These are phyloP conservation scores for Eudyptes chrysolophus DNA, from an alignment of 2,113 vertebrate species.

Conservation along the genomic window DNA sequence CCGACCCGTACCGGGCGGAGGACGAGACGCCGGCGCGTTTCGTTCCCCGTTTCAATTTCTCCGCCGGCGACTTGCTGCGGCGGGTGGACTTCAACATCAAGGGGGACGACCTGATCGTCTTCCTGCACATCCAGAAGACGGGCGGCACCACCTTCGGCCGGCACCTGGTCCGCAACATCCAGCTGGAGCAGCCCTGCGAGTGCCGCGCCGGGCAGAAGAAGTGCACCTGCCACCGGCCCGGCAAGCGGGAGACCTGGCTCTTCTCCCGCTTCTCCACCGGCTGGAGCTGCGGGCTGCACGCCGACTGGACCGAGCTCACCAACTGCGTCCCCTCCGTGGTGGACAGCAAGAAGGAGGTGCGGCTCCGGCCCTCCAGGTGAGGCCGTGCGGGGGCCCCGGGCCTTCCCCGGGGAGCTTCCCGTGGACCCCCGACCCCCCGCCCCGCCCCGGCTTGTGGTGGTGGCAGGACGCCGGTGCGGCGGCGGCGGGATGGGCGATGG, in stretches of 20 bases:
- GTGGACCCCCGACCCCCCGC: too few species aligned
- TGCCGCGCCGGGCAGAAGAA: slow-evolving; percentile 96
- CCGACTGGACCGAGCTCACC: slow-evolving; percentile 99
- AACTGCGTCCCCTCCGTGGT: slow-evolving; percentile 92
- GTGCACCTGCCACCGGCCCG: slow-evolving; percentile 93
- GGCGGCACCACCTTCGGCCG: slow-evolving; percentile 96
- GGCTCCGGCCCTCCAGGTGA: slow-evolving; percentile 81
- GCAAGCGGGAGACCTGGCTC: slow-evolving; percentile 94
- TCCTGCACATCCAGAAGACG: slow-evolving; percentile 98
- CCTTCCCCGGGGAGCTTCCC: neutral
- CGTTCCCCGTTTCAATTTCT: slow-evolving; percentile 90
- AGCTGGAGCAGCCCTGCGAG: slow-evolving; percentile 94
- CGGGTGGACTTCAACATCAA: slow-evolving; percentile 90
- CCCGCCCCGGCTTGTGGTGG: too few species aligned
- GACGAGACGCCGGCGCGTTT: slow-evolving; percentile 88
- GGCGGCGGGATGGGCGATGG: neutral
- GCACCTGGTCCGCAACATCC: slow-evolving; percentile 95
- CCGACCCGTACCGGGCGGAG: slow-evolving; percentile 90
- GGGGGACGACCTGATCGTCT: slow-evolving; percentile 94
- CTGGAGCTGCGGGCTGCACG: slow-evolving; percentile 99
- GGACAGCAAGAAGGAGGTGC: slow-evolving; percentile 79
- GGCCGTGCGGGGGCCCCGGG: neutral
- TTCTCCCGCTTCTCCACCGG: slow-evolving; percentile 99
- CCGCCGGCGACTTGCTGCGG: slow-evolving; percentile 80
- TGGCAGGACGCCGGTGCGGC: neutral